Evolutionary conservation across 1,140 invertebrate genomes (phyloP), one percentile per base, ranked within the genome.

Genomic region (Ceratosolen solmsi): DNA sequence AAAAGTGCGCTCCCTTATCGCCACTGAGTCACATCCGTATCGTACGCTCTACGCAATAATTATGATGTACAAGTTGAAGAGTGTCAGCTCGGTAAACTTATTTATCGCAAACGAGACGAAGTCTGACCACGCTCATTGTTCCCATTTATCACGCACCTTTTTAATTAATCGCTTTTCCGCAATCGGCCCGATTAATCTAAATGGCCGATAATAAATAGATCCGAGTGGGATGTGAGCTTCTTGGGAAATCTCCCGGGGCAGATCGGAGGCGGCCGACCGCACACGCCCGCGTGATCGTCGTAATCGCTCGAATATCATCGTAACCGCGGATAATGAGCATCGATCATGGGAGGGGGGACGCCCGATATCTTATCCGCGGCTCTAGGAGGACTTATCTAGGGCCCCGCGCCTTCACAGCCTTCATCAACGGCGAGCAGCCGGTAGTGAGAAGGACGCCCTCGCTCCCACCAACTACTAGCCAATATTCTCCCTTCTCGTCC

Each of bases 151-250:
- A 41, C n/a, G 17, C 46, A 22, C 3, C 25, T 54, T 56, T 38
- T 79, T 70, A 80, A 80, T 81, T 75, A 81, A 75, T 54, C 46
- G 65, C n/a, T 54, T 65, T 81, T 68, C 30, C 51, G 22, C 41
- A 38, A 68, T 80, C 71, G 27, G 17, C 0, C 20, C 36, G 63
- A 76, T 82, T 56, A 56, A 82, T 82, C 73, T 46, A 76, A 82
- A 30, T 38, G 15, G 5, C 1, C 38, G 22, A 68, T 81, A 70
- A 68, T 65, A 60, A 70, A 56, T 65, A 75, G 20, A 25, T 56
- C 30, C 27, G 49, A 3, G 49, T 33, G 71, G 11, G 20, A 22
- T 20, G 73, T 33, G 46, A 33, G 30, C 71, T 30, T 11, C 4
- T 33, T 11, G 49, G 54, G 17, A 25, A 25, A 27, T 41, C 36